Evolutionary conservation across 2,113 vertebrate species (phyloP).

Genomic region (Daphoenositta chrysoptera): DNA sequence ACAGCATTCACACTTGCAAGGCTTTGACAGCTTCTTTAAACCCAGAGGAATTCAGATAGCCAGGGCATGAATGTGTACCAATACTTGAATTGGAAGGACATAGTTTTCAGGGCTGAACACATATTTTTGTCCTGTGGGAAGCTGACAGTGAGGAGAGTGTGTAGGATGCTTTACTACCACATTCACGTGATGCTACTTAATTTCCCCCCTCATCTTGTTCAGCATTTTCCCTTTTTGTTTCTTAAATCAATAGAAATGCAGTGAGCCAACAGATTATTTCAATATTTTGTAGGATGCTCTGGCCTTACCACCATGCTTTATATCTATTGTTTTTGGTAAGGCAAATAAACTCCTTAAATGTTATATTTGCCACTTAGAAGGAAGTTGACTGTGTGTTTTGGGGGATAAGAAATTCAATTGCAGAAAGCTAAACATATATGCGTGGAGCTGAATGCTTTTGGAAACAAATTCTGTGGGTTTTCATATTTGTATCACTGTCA

Average conservation of each 20-base stretch:
- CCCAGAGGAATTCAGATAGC: constrained; percentile 48
- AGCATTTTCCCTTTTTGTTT: constrained; percentile 42
- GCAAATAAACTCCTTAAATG: not conserved
- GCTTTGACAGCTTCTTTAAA: constrained; percentile 60
- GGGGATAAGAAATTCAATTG: not conserved
- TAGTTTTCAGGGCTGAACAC: constrained; percentile 1
- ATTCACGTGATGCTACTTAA: not conserved
- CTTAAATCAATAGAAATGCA: constrained; percentile 45
- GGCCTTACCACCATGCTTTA: not conserved
- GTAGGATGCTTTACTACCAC: constrained; percentile 26
- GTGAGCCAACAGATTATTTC: constrained; percentile 13
- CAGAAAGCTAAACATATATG: not conserved
- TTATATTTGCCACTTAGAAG: not conserved
- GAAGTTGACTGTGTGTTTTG: not conserved
- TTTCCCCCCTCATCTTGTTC: not conserved
- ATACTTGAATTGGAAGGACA: not conserved
- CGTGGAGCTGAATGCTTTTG: not conserved
- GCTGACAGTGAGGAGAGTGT: not conserved
- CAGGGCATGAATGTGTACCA: not conserved
- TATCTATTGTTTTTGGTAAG: not conserved
- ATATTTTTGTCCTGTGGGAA: constrained; percentile 21
- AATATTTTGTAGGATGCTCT: constrained; percentile 33
- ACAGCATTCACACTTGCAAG: constrained; percentile 41
- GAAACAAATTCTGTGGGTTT: not conserved
- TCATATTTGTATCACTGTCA: constrained; percentile 21